phyloP scores from a whole-genome alignment of 2,888 invertebrate species.

The Acronicta alni region DNA sequence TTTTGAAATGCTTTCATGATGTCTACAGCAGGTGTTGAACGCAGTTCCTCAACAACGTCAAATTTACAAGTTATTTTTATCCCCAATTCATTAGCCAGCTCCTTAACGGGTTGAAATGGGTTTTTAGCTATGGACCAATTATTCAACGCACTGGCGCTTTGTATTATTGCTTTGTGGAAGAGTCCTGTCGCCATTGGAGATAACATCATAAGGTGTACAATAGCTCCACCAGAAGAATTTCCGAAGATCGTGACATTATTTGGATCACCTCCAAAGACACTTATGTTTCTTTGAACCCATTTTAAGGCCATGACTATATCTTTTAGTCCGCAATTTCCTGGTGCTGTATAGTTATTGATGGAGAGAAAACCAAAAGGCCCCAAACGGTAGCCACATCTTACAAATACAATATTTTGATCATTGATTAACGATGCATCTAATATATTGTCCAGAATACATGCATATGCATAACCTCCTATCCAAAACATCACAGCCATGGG shows the following conservation, averaged over 20 bases:
- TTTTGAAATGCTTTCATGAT: slow-evolving; percentile 68
- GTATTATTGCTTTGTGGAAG: slow-evolving; percentile 84
- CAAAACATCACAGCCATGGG: slow-evolving; percentile 86
- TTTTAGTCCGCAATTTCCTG: slow-evolving; percentile 84
- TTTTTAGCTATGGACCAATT: slow-evolving; percentile 79
- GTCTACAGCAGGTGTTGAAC: slow-evolving; percentile 62
- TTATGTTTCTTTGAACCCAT: slow-evolving; percentile 83
- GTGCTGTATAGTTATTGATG: slow-evolving; percentile 78
- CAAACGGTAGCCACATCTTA: slow-evolving; percentile 81
- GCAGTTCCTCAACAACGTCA: slow-evolving; percentile 78
- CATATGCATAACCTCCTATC: slow-evolving; percentile 80
- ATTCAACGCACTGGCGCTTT: slow-evolving; percentile 82
- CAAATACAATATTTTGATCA: slow-evolving; percentile 76
- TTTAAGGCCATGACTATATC: slow-evolving; percentile 82
- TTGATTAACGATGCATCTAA: slow-evolving; percentile 77
- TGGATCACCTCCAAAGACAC: slow-evolving; percentile 82
- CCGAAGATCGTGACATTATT: slow-evolving; percentile 86
- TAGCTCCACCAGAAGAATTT: slow-evolving; percentile 81
- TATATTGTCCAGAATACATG: slow-evolving; percentile 66
- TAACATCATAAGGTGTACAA: slow-evolving; percentile 83
- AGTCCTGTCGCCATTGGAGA: slow-evolving; percentile 84
- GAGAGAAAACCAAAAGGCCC: slow-evolving; percentile 86
- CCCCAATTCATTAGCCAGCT: slow-evolving; percentile 72
- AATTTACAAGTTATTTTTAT: slow-evolving; percentile 66
- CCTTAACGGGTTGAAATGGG: slow-evolving; percentile 69